Percentiles rank a stretch among this genome's conserved stretches.
These are phyloP conservation scores for Cranoglanis bouderius DNA, from an alignment of 2,113 vertebrate species.

Conservation along the genomic window DNA sequence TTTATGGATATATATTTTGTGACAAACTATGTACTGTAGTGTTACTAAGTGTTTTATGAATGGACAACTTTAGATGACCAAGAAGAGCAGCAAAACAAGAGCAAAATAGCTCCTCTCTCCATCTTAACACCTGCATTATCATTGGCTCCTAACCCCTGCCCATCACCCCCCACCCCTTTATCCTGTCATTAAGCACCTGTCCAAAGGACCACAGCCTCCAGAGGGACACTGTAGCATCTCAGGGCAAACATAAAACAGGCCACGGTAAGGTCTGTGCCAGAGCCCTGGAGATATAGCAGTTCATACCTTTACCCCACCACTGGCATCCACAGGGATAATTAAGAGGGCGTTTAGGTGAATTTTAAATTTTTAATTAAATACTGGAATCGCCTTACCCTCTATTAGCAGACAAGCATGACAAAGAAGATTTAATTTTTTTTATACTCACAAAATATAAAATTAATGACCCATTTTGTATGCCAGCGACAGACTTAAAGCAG, in stretches of 20 bases:
- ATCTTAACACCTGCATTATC: slow-evolving; percentile 31
- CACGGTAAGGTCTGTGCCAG: neutral
- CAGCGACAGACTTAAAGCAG: neutral
- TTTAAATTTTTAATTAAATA: slow-evolving; percentile 14
- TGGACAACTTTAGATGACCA: neutral
- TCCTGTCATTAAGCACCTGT: slow-evolving; percentile 46
- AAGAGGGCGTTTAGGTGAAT: neutral
- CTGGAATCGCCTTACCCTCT: neutral
- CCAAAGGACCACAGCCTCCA: slow-evolving; percentile 30
- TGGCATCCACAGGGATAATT: slow-evolving; percentile 25
- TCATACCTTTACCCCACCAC: slow-evolving; percentile 17
- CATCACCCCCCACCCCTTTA: slow-evolving; percentile 44
- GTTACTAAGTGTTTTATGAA: slow-evolving; percentile 1
- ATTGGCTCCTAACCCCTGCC: slow-evolving; percentile 36
- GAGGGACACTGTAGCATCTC: slow-evolving; percentile 17
- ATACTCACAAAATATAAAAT: neutral
- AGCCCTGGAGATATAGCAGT: slow-evolving; percentile 30
- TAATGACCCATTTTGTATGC: neutral
- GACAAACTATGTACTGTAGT: neutral
- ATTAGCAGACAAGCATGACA: neutral
- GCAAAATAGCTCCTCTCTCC: neutral
- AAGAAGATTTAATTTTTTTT: neutral
- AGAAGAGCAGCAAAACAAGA: neutral
- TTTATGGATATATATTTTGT: neutral
- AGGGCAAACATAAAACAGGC: slow-evolving; percentile 17